Evolutionary conservation across 1,140 invertebrate species (phyloP).

Genomic region (Zaprionus lachaisei): DNA sequence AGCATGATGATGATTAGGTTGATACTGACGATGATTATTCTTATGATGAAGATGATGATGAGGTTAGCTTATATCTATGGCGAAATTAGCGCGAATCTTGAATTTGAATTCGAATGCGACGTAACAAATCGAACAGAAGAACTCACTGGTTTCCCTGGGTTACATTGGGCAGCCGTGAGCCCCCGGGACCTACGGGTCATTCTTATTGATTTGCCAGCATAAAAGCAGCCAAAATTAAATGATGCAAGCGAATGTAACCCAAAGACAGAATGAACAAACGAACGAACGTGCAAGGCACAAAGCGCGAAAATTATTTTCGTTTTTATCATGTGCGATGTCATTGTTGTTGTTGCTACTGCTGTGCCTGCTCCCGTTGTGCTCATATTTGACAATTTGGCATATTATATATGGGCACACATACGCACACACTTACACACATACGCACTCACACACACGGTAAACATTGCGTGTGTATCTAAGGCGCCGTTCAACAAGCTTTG

Average conservation of each 20-base stretch:
- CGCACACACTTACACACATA: conserved; percentile 8
- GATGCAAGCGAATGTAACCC: conserved; percentile 51
- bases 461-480: conserved; percentile 50
- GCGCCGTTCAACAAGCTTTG: conserved; percentile 50
- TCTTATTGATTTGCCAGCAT: conserved; percentile 70
- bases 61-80: conserved; percentile 51
- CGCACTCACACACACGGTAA: conserved; percentile 13
- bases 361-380: conserved; percentile 19
- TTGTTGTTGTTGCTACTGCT: conserved; percentile 32
- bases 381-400: conserved; percentile 70
- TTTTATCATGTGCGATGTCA: conserved; percentile 46
- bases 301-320: conserved; percentile 74
- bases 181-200: conserved; percentile 42
- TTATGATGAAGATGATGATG: not conserved
- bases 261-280: conserved; percentile 18
- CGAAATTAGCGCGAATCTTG: conserved; percentile 45
- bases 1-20: not conserved
- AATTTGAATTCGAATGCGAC: conserved; percentile 56
- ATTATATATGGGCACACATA: conserved; percentile 25
- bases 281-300: conserved; percentile 52
- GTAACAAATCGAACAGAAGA: conserved; percentile 35
- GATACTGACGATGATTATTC: not conserved
- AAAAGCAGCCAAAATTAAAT: conserved; percentile 72
- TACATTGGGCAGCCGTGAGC: conserved; percentile 14
- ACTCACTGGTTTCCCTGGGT: conserved; percentile 5